phyloP scores from a whole-genome alignment of 2,888 invertebrate species.

The Alviniconcha strummeri region DNA sequence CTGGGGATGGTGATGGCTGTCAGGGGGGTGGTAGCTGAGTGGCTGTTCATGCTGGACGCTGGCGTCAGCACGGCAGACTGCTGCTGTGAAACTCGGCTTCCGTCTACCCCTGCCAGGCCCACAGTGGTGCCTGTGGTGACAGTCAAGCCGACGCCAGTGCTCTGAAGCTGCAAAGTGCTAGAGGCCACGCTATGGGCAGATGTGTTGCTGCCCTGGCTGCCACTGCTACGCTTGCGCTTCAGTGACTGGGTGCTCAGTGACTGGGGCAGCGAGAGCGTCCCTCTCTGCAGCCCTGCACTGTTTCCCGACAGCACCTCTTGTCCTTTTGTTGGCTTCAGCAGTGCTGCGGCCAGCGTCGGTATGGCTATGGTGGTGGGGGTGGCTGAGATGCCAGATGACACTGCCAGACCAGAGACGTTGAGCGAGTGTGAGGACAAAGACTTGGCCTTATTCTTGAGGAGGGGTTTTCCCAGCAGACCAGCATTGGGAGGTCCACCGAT shows the following conservation, averaged over 20 bases:
- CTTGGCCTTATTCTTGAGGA: conserved; percentile 30
- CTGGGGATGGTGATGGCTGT: conserved; percentile 43
- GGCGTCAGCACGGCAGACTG: conserved; percentile 31
- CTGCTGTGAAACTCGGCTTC: conserved; percentile 15
- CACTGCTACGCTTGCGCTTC: conserved; percentile 60
- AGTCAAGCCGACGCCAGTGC: conserved; percentile 14
- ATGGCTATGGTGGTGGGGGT: conserved; percentile 10
- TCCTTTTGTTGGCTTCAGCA: conserved; percentile 46
- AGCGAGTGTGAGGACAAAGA: conserved; percentile 18
- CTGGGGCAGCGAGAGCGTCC: conserved; percentile 26
- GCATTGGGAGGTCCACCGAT: conserved; percentile 7
- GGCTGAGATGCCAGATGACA: conserved; percentile 9
- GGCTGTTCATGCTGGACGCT: conserved; percentile 35
- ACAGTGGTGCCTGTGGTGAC: conserved; percentile 12
- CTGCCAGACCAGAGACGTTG: conserved; percentile 30
- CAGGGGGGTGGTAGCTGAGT: conserved; percentile 34
- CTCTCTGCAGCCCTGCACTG: conserved; percentile 27
- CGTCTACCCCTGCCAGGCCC: background rate
- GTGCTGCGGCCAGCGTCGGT: conserved; percentile 16
- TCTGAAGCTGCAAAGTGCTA: conserved; percentile 21
- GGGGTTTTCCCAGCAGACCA: conserved; percentile 20
- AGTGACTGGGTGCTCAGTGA: conserved; percentile 34
- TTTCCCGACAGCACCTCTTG: conserved; percentile 21
- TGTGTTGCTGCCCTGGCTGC: conserved; percentile 40
- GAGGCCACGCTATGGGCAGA: conserved; percentile 24